Evolutionary conservation across 2,888 invertebrate species (phyloP).

Genomic region (Stenurella melanura): DNA sequence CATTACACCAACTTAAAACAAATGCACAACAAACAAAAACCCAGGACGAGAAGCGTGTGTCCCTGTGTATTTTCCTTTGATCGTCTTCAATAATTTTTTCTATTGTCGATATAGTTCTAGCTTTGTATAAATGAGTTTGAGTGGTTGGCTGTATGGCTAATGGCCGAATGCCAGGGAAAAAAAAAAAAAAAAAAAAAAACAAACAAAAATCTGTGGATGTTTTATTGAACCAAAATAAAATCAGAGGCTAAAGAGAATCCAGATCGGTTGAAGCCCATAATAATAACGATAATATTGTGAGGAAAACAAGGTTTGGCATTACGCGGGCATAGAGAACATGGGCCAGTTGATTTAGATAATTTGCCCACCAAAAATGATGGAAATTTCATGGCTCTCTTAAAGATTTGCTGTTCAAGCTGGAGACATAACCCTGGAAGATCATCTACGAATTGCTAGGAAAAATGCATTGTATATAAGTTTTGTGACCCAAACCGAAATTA

Average conservation of each 20-base stretch:
- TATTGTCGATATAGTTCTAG: too few relatives aligned
- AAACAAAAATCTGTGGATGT: not conserved
- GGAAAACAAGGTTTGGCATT: constrained; percentile 1
- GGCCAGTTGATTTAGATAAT: not conserved
- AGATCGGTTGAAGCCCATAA: not conserved
- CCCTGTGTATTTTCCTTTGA: too few relatives aligned
- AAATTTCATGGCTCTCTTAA: not conserved
- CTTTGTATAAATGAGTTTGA: too few relatives aligned
- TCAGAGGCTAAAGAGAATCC: not conserved
- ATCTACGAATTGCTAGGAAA: not conserved
- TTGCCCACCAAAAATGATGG: not conserved
- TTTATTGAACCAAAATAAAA: not conserved
- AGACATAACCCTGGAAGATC: not conserved
- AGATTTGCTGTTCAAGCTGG: too few relatives aligned
- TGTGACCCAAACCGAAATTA: not conserved
- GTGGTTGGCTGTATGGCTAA: too few relatives aligned
- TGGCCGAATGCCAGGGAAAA: too few relatives aligned
- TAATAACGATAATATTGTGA: not conserved
- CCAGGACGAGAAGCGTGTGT: too few relatives aligned
- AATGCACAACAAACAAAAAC: not conserved
- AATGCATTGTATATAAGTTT: not conserved
- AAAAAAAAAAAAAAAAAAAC: too few relatives aligned
- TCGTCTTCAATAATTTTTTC: too few relatives aligned
- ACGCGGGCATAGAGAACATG: not conserved
- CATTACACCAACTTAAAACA: not conserved